Evolutionary conservation across 2,113 vertebrate species (phyloP), one percentile per base, ranked within the genome.

Genomic region (Oncorhynchus keta): DNA sequence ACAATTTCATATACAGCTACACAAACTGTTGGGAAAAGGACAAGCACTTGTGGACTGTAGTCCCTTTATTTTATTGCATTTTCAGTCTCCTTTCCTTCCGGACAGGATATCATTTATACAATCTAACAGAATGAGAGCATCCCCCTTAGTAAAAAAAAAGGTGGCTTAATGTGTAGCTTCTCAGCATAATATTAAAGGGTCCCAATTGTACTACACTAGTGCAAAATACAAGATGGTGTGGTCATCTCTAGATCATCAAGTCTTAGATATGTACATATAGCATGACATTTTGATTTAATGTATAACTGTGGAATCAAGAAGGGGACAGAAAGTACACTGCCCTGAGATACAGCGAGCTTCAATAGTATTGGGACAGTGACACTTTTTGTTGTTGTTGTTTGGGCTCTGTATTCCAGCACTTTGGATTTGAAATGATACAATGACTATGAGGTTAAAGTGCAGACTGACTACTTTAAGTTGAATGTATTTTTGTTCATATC

Each of bases 181-280:
- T 78, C 76, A 83, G 82, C 81, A 61, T 73, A 22, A 68, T 57
- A 68, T 35, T 5, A 7, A 83, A 59, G 76, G 59, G 78, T 62
- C 67, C 12, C 64, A 9, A 75, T 76, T 67, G 39, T 80, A 75
- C 79, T 74, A 83, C 74, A 78, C 68, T 83, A 85, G 91, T 92
- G 89, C 90, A 92, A 90, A 88, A 85, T 57, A 80, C 51, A 45
- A 79, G 57, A 82, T 45, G 13, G 65, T 81, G 9, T 9, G 90
- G 89, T 91, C 79, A 85, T 45, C 80, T 59, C 74, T 74, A 75
- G 5, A 45, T 82, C 9, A 13, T 16, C 73, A 5, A 76, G 1
- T 65, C 28, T 14, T 67, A 9, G 3, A 74, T 39, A 78, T 72
- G 64, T 75, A 45, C n/a, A 76, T 51, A 55, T 80, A 74, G 4